Percentiles rank a stretch among this genome's conserved stretches.
phyloP scores from a whole-genome alignment of 2,888 invertebrate species.

The Drosophila affinis region DNA sequence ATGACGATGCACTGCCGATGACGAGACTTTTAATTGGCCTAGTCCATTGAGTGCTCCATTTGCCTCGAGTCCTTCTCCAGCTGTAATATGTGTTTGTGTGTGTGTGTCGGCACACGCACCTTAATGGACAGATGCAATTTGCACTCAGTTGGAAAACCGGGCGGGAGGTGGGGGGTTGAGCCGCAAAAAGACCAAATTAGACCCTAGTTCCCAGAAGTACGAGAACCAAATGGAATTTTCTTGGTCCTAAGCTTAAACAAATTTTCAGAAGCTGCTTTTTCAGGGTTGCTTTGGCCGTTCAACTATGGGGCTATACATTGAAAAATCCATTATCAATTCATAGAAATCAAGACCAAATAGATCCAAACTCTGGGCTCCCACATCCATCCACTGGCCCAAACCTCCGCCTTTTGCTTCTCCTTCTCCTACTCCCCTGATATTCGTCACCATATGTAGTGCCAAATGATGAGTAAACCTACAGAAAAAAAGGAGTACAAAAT shows the following conservation, averaged over 20 bases:
- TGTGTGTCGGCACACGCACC: constrained; percentile 14
- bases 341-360: too few species aligned
- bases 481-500: background rate
- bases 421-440: background rate
- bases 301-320: too few species aligned
- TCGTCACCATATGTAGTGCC: background rate
- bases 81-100: background rate
- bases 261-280: too few species aligned
- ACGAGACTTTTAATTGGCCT: constrained; percentile 49
- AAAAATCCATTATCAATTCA: too few species aligned
- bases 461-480: constrained; percentile 5
- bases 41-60: constrained; percentile 47
- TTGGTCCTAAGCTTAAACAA: too few species aligned
- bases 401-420: background rate
- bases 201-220: too few species aligned
- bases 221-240: too few species aligned
- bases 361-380: too few species aligned
- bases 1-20: constrained; percentile 13
- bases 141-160: constrained; percentile 18
- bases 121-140: constrained; percentile 40
- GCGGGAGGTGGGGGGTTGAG: too few species aligned
- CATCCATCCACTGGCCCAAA: background rate
- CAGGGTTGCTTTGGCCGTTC: too few species aligned
- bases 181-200: too few species aligned
- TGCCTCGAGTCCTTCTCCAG: constrained; percentile 5